Conservation (phyloP, 2,797 vertebrate species). For the Mormyrus proboscirostris region DNA sequence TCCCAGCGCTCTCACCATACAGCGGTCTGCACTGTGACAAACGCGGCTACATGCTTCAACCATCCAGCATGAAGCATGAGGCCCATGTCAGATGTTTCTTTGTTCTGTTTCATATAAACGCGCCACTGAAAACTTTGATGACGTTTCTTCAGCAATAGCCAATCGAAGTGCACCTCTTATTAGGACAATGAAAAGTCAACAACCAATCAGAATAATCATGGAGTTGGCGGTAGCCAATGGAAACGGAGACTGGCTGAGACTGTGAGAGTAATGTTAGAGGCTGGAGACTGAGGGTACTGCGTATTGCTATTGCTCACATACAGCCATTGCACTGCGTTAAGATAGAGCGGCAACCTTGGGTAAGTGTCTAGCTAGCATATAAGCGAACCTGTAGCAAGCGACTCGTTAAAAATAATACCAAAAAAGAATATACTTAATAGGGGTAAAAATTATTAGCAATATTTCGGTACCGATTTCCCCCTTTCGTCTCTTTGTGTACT, state of each 20-base stretch:
- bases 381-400: not conserved
- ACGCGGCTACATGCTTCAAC: conserved; percentile 3
- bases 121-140: conserved; percentile 37
- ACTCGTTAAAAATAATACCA: not conserved
- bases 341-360: conserved; percentile 79
- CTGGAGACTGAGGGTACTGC: conserved; percentile 87
- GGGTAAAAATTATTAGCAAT: not conserved
- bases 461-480: not conserved
- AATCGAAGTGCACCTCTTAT: conserved; percentile 26
- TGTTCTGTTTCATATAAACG: conserved; percentile 35
- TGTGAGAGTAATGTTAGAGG: conserved; percentile 78
- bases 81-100: not conserved
- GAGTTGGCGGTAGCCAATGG: conserved; percentile 44
- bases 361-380: conserved; percentile 51
- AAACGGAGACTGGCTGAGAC: conserved; percentile 73
- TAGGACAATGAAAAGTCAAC: conserved; percentile 30
- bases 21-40: not conserved
- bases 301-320: conserved; percentile 82
- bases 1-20: not conserved
- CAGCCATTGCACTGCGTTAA: conserved; percentile 97
- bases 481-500: not conserved
- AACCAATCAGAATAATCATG: conserved; percentile 24
- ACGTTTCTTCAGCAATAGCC: conserved; percentile 32
- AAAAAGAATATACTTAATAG: not conserved
- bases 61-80: not conserved